Evolutionary conservation across 2,113 vertebrate genomes (phyloP).

Genomic region (Otis tarda): DNA sequence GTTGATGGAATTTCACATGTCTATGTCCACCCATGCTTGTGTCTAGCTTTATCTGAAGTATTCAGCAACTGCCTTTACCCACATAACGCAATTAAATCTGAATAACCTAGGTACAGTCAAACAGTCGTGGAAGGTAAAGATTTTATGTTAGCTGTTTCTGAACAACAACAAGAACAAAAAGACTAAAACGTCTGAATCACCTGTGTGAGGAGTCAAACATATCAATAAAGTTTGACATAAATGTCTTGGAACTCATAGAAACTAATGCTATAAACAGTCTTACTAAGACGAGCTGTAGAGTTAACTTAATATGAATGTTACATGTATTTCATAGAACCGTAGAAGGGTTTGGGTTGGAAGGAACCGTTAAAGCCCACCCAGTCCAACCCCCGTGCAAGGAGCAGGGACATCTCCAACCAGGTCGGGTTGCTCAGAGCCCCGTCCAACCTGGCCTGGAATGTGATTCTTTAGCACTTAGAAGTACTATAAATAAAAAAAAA

Average conservation of each 20-base stretch:
- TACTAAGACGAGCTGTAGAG: not conserved
- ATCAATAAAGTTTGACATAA: not conserved
- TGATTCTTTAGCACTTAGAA: not conserved
- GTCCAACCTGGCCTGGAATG: too few species aligned
- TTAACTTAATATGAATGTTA: too few species aligned
- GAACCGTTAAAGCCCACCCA: too few species aligned
- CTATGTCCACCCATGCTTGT: not conserved
- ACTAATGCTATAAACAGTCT: not conserved
- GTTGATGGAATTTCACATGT: not conserved
- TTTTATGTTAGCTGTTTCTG: not conserved
- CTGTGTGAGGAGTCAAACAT: not conserved
- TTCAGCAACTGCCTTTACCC: not conserved
- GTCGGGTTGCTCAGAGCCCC: too few species aligned
- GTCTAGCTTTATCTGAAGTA: not conserved
- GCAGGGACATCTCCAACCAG: too few species aligned
- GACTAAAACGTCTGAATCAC: not conserved
- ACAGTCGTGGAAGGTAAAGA: not conserved
- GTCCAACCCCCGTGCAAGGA: too few species aligned
- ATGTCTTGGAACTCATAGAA: not conserved
- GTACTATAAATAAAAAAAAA: not conserved
- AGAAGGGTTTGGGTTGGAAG: too few species aligned
- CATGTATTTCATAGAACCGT: not conserved
- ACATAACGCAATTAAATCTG: not conserved
- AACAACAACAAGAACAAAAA: not conserved
- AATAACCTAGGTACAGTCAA: not conserved